Base-by-base conservation (phyloP, 2,797 vertebrate species). In the Mastacembelus armatus region DNA sequence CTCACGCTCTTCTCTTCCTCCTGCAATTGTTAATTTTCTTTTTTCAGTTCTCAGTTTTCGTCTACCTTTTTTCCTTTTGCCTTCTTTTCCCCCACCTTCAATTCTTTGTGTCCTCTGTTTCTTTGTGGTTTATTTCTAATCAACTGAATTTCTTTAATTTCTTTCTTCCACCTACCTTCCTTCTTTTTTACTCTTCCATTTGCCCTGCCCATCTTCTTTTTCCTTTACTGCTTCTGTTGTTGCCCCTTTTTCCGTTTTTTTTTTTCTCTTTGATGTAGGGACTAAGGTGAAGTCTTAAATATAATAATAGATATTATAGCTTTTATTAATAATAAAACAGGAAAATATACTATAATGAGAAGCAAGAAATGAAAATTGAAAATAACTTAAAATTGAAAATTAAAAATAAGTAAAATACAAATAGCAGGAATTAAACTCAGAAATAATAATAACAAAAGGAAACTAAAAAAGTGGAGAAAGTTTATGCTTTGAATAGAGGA, bases 401-500 rank as follows among this genome's bases (percentile, higher is more conserved):
- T 3, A 33, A 24, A 14, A 21, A 4, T 22, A 33, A 15, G 30
- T 5, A 8, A 1, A 14, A 11, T 44, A 38, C 18, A n/a, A 4
- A 10, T 32, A 1, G 26, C 15, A 45, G 24, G 29, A 16, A 6
- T 47, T 61, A 8, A 39, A 51, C 2, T 33, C n/a, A 21, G 4
- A 43, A 4, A 10, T 21, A 22, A 19, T 21, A 5, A 42, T 2
- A 42, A 12, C 18, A 16, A 16, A 10, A 16, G 0, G 10, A 44
- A 49, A 7, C 9, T 29, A 12, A 47, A 54, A 24, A 43, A 30
- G 4, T 45, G 4, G 35, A n/a, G 39, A 30, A 15, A 1, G 0
- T n/a, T n/a, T n/a, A n/a, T n/a, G n/a, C n/a, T 69, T 73, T 56
- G 48, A 82, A 56, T 63, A 43, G 65, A 56, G 74, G 44, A 55